Evolutionary conservation across 2,113 vertebrate species (phyloP).

Genomic region (Dicerorhinus sumatrensis): DNA sequence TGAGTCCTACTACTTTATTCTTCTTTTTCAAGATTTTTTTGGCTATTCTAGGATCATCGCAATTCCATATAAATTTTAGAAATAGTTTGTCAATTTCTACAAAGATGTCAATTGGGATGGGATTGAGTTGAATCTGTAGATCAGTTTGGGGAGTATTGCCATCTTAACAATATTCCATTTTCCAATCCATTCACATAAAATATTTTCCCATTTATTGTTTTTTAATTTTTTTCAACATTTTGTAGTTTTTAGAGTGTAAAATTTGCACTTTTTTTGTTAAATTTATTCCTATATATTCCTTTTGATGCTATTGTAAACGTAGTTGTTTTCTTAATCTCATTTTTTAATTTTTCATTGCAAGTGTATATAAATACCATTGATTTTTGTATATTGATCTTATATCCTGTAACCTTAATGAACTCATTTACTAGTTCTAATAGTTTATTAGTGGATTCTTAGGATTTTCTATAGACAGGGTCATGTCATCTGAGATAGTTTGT

Average conservation of each 20-base stretch:
- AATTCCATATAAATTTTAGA: neutral
- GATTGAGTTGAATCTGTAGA: neutral
- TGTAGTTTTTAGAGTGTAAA: neutral
- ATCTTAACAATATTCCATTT: neutral
- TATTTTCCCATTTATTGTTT: neutral
- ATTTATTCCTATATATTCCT: neutral
- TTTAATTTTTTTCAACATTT: neutral
- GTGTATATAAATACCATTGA: neutral
- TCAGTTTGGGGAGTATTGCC: neutral
- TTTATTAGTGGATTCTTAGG: neutral
- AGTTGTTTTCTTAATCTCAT: neutral
- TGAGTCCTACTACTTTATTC: neutral
- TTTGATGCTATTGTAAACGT: neutral
- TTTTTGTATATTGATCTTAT: neutral
- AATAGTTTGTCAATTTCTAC: neutral
- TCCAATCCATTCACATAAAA: neutral
- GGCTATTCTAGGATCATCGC: neutral
- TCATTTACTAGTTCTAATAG: neutral
- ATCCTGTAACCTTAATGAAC: neutral
- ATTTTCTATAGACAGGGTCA: neutral
- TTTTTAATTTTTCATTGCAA: neutral
- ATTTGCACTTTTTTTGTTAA: neutral
- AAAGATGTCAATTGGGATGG: neutral
- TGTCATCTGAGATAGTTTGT: neutral
- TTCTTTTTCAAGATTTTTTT: neutral